phyloP scores from a whole-genome alignment of 2,797 vertebrate species.

The Sandelia bainsii region DNA sequence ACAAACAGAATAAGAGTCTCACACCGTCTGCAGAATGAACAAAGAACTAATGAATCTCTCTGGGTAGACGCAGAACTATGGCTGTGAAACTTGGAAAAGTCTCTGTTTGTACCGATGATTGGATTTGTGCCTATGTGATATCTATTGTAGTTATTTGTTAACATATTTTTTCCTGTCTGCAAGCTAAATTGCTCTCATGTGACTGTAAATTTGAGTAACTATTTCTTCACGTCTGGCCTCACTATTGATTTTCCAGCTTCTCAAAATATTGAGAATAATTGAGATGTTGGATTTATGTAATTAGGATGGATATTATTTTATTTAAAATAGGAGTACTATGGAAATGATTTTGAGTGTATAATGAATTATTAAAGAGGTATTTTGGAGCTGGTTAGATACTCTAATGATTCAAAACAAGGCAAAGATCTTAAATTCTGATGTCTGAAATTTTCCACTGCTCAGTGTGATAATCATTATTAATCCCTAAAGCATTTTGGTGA shows the following conservation, averaged over 20 bases:
- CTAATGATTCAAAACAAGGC: conserved; percentile 21
- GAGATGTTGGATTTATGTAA: conserved; percentile 8
- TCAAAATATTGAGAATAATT: conserved; percentile 13
- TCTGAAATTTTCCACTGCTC: conserved; percentile 2
- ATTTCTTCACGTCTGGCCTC: conserved; percentile 1
- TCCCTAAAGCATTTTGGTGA: conserved; percentile 24
- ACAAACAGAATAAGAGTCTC: conserved; percentile 18
- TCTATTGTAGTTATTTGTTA: conserved; percentile 14
- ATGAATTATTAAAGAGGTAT: conserved; percentile 16
- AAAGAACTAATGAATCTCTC: conserved; percentile 33
- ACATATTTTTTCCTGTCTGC: not conserved
- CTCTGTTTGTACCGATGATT: conserved; percentile 8
- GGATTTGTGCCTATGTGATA: conserved; percentile 1
- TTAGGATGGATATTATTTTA: not conserved
- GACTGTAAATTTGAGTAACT: conserved; percentile 5
- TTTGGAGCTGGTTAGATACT: conserved; percentile 21
- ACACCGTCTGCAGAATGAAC: conserved; percentile 15
- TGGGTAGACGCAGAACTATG: not conserved
- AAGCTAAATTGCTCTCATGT: conserved; percentile 29
- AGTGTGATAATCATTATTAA: conserved; percentile 12
- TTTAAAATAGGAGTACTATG: conserved; percentile 4
- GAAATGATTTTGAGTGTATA: conserved; percentile 16
- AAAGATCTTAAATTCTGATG: conserved; percentile 16
- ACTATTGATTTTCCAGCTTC: conserved; percentile 13
- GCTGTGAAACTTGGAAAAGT: conserved; percentile 7